Evolutionary conservation across 2,113 vertebrate species (phyloP).

Genomic region (Coreoperca whiteheadi): DNA sequence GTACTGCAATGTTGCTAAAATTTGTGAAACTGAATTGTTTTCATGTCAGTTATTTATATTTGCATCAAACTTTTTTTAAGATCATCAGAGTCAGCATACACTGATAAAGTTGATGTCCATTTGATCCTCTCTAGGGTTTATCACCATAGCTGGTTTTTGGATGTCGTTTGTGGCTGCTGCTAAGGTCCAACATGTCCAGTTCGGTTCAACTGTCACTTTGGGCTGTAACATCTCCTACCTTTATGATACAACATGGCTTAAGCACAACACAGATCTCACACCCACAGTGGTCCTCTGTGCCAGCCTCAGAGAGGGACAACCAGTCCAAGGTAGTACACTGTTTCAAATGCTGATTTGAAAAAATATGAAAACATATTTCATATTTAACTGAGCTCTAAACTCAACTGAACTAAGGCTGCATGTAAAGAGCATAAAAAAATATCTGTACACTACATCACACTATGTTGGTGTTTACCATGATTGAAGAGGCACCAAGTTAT

Average conservation of each 20-base stretch:
- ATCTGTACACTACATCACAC: neutral
- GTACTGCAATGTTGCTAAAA: neutral
- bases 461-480: no score
- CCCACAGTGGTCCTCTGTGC: slow-evolving; percentile 38
- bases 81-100: neutral
- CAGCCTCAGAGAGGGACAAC: slow-evolving; percentile 22
- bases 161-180: neutral
- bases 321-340: slow-evolving; percentile 2
- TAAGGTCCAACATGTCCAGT: slow-evolving; percentile 22
- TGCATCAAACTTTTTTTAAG: neutral
- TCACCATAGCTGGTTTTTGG: neutral
- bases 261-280: slow-evolving; percentile 6
- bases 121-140: neutral
- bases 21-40: neutral
- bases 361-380: neutral
- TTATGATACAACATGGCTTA: slow-evolving; percentile 38
- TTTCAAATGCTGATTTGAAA: neutral
- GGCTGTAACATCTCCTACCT: slow-evolving; percentile 51
- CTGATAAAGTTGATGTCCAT: neutral
- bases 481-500: no score
- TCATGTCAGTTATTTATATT: neutral
- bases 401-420: neutral
- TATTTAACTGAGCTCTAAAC: neutral
- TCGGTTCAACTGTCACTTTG: slow-evolving; percentile 35
- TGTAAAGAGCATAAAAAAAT: neutral